Evolutionary conservation across 2,113 vertebrate genomes (phyloP).

Genomic region (Circaetus gallicus): DNA sequence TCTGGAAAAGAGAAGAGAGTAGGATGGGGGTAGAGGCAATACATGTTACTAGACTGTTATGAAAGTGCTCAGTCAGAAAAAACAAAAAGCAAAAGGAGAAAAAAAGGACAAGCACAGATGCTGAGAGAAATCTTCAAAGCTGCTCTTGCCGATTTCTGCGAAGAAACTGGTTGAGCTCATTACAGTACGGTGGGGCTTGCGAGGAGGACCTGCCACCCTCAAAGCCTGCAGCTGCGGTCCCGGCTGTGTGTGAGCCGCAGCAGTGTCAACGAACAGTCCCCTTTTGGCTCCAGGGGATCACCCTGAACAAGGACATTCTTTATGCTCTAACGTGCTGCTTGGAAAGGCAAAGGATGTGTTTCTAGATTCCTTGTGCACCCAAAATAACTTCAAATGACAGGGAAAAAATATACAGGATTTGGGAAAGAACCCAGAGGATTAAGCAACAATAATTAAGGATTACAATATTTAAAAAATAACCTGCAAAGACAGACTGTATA

Average conservation of each 20-base stretch:
- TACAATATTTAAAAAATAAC: not conserved
- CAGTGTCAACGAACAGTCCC: not conserved
- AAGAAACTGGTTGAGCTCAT: not conserved
- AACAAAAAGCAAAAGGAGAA: not conserved
- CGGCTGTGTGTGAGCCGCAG: not conserved
- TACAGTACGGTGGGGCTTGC: not conserved
- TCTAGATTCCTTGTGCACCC: not conserved
- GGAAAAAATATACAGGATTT: not conserved
- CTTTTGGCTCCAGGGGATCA: not conserved
- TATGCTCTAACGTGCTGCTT: not conserved
- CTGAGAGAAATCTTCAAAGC: slow-evolving; percentile 20
- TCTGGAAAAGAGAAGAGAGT: slow-evolving; percentile 64
- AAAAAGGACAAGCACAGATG: slow-evolving; percentile 6
- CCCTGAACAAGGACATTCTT: slow-evolving; percentile 21
- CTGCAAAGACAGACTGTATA: not conserved
- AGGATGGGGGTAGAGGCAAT: not conserved
- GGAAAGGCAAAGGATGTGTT: not conserved
- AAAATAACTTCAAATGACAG: not conserved
- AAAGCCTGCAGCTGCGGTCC: not conserved
- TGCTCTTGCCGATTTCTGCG: not conserved
- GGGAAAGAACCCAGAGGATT: not conserved
- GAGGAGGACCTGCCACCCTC: not conserved
- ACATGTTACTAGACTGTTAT: not conserved
- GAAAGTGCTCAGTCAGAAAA: not conserved
- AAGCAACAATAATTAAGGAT: not conserved